phyloP scores from a whole-genome alignment of 2,113 vertebrate genomes.

The Neopipo cinnamomea region DNA sequence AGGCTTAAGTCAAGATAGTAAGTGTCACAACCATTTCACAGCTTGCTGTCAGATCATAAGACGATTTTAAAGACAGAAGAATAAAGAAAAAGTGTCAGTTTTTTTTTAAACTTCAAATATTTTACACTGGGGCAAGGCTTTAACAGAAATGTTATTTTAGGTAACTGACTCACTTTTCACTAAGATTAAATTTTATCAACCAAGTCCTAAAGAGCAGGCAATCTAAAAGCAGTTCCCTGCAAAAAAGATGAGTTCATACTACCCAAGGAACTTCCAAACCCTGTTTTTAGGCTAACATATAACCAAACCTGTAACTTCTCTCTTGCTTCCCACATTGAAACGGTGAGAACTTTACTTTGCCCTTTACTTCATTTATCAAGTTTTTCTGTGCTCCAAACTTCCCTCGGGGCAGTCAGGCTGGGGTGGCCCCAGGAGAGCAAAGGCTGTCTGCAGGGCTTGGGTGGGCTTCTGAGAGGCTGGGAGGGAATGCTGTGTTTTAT shows the following conservation, averaged over 20 bases:
- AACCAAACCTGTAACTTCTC: not conserved
- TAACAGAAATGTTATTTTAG: not conserved
- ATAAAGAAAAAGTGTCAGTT: not conserved
- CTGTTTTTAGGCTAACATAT: not conserved
- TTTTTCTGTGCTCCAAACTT: not conserved
- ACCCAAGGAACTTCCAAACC: not conserved
- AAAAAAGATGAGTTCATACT: not conserved
- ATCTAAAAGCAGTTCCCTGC: not conserved
- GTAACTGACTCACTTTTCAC: not conserved
- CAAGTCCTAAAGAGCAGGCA: not conserved
- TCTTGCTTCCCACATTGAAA: not conserved
- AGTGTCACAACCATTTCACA: slow-evolving; percentile 17
- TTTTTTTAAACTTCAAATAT: not conserved
- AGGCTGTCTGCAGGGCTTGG: not conserved
- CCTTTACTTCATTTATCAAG: not conserved
- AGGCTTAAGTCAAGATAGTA: not conserved
- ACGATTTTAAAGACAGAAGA: not conserved
- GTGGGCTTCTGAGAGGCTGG: not conserved
- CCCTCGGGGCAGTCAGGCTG: not conserved
- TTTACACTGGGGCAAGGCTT: not conserved
- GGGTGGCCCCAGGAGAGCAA: rapidly evolving
- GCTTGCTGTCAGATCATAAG: not conserved
- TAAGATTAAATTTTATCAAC: not conserved
- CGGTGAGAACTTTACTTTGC: not conserved
- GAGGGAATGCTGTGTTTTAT: rapidly evolving